A percentile compares a stretch with the other conserved stretches of the same genome.
phyloP scores from a whole-genome alignment of 2,113 vertebrate genomes.

The Plestiodon gilberti region DNA sequence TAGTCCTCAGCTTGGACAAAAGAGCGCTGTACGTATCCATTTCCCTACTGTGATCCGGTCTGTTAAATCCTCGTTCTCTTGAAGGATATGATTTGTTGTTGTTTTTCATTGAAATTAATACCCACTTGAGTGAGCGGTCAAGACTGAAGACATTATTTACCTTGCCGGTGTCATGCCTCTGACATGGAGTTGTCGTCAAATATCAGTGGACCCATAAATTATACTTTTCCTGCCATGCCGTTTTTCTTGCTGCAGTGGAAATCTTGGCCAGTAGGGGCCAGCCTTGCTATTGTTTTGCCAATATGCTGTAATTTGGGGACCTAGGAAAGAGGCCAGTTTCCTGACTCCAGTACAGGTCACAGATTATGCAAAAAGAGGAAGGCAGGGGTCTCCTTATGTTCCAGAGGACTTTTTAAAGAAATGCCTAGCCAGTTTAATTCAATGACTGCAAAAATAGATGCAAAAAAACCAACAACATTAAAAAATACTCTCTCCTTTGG shows the following conservation, averaged over 20 bases:
- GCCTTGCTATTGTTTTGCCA: constrained; percentile 46
- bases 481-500: not conserved
- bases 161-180: not conserved
- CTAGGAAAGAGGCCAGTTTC: too few relatives aligned
- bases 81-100: not conserved
- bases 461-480: too few relatives aligned
- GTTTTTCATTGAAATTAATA: constrained; percentile 4
- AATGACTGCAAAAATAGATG: not conserved
- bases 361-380: not conserved
- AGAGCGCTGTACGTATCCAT: not conserved
- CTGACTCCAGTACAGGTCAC: not conserved
- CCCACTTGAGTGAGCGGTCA: not conserved
- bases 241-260: not conserved
- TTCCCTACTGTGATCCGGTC: not conserved
- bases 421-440: constrained; percentile 15
- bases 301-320: not conserved
- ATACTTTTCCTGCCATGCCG: not conserved
- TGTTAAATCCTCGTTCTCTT: not conserved
- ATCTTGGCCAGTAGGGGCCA: constrained; percentile 48
- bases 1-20: not conserved
- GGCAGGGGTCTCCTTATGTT: not conserved
- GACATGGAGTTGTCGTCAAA: not conserved
- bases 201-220: not conserved
- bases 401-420: constrained; percentile 40
- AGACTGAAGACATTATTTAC: not conserved